Base-by-base conservation (phyloP, 2,113 vertebrate genomes). In the Xyliphius kryptos region DNA sequence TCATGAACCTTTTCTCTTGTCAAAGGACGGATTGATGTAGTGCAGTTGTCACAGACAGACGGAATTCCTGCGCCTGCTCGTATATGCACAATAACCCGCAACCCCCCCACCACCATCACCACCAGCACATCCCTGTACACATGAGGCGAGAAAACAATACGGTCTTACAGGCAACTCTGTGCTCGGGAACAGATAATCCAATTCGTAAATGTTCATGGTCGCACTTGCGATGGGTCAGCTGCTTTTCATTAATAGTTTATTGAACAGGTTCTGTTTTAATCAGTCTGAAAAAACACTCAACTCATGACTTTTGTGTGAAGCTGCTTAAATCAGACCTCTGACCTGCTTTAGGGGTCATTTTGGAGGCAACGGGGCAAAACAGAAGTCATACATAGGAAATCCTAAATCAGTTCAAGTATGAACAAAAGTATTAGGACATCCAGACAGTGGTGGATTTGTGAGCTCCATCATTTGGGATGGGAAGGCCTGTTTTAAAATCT, bases 1-100 rank as follows among this genome's bases (percentile, higher is more conserved):
- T 67, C 72, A 75, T 61, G 67, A 62, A 59, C 74, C 77, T 77
- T 76, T 83, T 79, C 80, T 81, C 77, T 61, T 22, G 49, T 64
- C 62, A 65, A 63, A 74, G 71, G 65, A 41, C 59, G 63, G 74
- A 67, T 15, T 67, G 69, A 69, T 76, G 62, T 57, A 37, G 74
- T 40, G 56, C 48, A 72, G 44, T 71, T 74, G 58, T 71, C n/a
- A 44, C 69, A 48, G 50, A 49, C 46, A 16, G 73, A 56, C 62
- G 43, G 26, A 32, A 68, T 61, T 61, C 66, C 49, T 37, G n/a
- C 48, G 32, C 48, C 53, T 37, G 55, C 67, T 53, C 59, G 57
- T 26, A 61, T n/a, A 43, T 3, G 26, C 26, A 32, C 26, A 32
- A 6, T 26, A n/a, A n/a, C n/a, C 6, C 22, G 22, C 22, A n/a